phyloP scores from a whole-genome alignment of 2,797 vertebrate genomes.

The Strix occidentalis region DNA sequence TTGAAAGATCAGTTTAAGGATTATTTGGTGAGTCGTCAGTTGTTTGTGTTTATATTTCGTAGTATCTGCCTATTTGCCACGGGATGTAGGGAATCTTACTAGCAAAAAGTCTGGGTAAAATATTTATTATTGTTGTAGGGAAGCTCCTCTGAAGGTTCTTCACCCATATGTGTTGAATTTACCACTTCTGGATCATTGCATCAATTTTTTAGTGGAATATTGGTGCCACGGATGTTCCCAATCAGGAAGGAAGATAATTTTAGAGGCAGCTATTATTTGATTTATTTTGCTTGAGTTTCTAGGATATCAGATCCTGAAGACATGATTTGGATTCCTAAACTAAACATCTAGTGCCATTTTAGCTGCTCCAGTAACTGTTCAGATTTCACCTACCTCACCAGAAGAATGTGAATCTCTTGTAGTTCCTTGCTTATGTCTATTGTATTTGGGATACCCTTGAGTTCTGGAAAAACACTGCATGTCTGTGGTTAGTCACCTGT shows the following conservation, averaged over 20 bases:
- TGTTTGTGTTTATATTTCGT: neutral
- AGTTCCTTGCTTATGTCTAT: neutral
- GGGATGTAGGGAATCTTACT: neutral
- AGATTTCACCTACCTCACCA: neutral
- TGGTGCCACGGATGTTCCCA: accelerated
- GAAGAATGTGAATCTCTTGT: neutral
- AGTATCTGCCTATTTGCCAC: neutral
- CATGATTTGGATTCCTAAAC: neutral
- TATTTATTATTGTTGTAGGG: accelerated
- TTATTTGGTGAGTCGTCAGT: neutral
- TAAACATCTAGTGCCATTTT: neutral
- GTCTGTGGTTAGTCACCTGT: neutral
- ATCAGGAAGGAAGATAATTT: neutral
- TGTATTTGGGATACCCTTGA: neutral
- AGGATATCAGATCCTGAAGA: neutral
- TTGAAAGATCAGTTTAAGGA: neutral
- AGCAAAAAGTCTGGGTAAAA: neutral
- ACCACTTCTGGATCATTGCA: neutral
- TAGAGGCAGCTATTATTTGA: neutral
- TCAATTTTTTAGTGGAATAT: neutral
- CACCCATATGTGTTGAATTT: neutral
- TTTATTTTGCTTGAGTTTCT: neutral
- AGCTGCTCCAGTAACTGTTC: neutral
- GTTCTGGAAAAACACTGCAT: neutral
- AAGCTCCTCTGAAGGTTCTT: neutral